Evolutionary conservation across 2,113 vertebrate genomes (phyloP).

Genomic region (Acinonyx jubatus): DNA sequence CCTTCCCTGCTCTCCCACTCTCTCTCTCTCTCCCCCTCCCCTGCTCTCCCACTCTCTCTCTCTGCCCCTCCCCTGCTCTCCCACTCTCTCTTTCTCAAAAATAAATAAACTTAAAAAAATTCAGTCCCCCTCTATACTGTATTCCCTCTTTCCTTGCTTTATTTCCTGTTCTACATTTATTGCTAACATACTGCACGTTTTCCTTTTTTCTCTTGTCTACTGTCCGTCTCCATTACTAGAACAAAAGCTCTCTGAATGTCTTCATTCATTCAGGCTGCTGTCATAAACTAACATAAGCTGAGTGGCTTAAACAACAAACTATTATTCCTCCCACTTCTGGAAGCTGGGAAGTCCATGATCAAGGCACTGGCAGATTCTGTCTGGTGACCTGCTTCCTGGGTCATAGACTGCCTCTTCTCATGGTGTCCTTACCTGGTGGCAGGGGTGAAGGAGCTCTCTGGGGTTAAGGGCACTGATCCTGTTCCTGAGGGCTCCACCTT

Average conservation of each 20-base stretch:
- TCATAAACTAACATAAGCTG: neutral
- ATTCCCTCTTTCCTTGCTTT: neutral
- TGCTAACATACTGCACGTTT: neutral
- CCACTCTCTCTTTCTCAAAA: no score
- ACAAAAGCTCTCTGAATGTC: neutral
- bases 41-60: no score
- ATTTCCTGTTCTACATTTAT: neutral
- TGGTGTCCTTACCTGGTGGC: neutral
- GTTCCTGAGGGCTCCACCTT: neutral
- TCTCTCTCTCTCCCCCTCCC: no score
- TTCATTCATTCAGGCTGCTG: neutral
- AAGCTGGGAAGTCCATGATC: neutral
- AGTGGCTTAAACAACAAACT: neutral
- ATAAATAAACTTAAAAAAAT: neutral
- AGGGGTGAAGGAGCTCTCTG: neutral
- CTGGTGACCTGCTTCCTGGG: neutral
- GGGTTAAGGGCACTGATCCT: neutral
- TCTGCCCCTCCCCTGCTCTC: no score
- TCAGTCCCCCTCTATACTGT: neutral
- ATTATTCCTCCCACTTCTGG: neutral
- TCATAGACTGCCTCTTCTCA: neutral
- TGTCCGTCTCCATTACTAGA: neutral
- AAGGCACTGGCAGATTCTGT: neutral
- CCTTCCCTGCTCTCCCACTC: no score
- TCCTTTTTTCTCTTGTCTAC: neutral